phyloP scores from a whole-genome alignment of 2,113 vertebrate genomes.

The Pangasianodon hypophthalmus region DNA sequence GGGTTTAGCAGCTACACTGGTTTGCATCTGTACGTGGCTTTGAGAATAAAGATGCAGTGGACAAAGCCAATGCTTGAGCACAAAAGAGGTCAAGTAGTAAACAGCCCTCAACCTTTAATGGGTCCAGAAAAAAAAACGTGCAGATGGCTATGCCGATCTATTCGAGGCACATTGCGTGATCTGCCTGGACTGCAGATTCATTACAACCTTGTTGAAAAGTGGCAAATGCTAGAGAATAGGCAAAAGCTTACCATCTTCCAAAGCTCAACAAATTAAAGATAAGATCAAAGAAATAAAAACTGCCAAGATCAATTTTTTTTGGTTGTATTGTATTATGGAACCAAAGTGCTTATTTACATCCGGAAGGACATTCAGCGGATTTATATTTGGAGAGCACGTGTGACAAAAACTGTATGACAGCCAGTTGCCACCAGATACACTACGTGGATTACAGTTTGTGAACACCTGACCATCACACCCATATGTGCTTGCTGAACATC shows the following conservation, averaged over 20 bases:
- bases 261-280: not conserved
- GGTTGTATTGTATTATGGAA: not conserved
- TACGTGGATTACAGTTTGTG: not conserved
- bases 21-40: constrained; percentile 26
- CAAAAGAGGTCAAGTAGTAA: constrained; percentile 2
- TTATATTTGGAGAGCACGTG: not conserved
- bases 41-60: constrained; percentile 17
- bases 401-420: not conserved
- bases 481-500: not conserved
- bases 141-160: constrained; percentile 2
- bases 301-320: not conserved
- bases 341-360: not conserved
- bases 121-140: not conserved
- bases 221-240: not conserved
- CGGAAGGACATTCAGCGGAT: constrained; percentile 3
- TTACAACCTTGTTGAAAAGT: not conserved
- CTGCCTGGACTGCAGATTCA: constrained; percentile 58
- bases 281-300: not conserved
- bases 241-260: not conserved
- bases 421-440: not conserved
- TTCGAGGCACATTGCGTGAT: constrained; percentile 70
- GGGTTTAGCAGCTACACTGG: constrained; percentile 53
- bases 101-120: not conserved
- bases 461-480: no score
- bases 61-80: constrained; percentile 14